A percentile compares a stretch with the other conserved stretches of the same genome.
These are phyloP conservation scores for Microctenopoma stevenorrisi DNA, from an alignment of 2,797 vertebrate species.

Conservation along the genomic window DNA sequence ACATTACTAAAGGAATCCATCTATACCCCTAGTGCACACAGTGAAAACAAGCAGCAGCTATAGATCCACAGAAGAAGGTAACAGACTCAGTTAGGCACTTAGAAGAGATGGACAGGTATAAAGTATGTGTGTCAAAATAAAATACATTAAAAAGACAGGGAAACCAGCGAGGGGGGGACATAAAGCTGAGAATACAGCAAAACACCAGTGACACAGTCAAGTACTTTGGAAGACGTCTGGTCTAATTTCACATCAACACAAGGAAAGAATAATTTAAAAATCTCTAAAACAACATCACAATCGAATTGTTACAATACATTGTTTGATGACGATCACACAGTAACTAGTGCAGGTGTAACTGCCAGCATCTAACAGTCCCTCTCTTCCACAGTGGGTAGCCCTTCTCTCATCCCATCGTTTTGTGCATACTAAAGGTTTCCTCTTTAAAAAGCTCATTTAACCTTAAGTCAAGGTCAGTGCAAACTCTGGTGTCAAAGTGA, in stretches of 20 bases:
- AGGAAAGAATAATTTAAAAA: constrained; percentile 53
- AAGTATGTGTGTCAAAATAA: constrained; percentile 12
- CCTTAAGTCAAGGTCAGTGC: constrained; percentile 43
- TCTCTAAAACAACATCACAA: constrained; percentile 30
- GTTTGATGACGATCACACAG: constrained; percentile 45
- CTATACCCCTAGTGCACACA: constrained; percentile 45
- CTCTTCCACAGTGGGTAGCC: constrained; percentile 20
- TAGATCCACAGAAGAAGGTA: constrained; percentile 17
- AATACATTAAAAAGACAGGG: constrained; percentile 42
- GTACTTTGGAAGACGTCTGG: constrained; percentile 59
- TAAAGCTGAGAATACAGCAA: neutral
- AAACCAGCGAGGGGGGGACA: constrained; percentile 10
- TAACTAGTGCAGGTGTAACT: constrained; percentile 43
- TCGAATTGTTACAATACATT: constrained; percentile 23
- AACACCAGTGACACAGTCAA: constrained; percentile 24
- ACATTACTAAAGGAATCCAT: constrained; percentile 40
- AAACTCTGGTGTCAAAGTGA: constrained; percentile 49
- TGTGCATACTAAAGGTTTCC: constrained; percentile 32
- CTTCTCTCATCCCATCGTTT: constrained; percentile 28
- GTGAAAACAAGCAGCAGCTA: constrained; percentile 30
- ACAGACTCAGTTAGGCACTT: constrained; percentile 71
- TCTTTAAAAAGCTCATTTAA: neutral
- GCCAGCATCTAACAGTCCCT: constrained; percentile 32
- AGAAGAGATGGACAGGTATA: constrained; percentile 22
- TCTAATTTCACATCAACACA: constrained; percentile 38